phyloP scores from a whole-genome alignment of 2,113 vertebrate genomes.

The Periophthalmodon schlosseri region DNA sequence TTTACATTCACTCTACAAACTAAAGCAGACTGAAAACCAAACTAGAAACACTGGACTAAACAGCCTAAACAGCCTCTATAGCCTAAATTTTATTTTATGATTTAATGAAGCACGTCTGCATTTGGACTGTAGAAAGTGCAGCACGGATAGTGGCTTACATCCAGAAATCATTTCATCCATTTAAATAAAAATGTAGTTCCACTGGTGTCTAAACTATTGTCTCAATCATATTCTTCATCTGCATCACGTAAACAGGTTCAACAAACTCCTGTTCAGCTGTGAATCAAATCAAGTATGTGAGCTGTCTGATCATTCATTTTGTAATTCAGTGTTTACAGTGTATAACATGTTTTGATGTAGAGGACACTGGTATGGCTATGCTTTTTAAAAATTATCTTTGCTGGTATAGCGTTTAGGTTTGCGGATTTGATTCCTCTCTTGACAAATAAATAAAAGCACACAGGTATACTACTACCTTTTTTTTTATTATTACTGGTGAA shows the following conservation, averaged over 20 bases:
- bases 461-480: no score
- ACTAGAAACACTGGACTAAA: constrained; percentile 12
- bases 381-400: no score
- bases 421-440: no score
- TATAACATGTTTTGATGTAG: no score
- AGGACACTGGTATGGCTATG: no score
- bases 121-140: no score
- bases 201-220: constrained; percentile 15
- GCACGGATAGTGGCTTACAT: background rate
- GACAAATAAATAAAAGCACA: no score
- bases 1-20: background rate
- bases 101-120: background rate
- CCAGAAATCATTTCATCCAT: constrained; percentile 20
- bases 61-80: background rate
- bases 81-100: no score
- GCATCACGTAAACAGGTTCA: constrained; percentile 15
- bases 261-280: constrained; percentile 17
- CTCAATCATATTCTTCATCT: constrained; percentile 18
- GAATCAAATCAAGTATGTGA: constrained; percentile 34
- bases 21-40: background rate
- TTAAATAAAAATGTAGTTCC: background rate
- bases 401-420: no score
- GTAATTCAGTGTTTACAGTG: no score
- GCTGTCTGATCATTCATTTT: background rate
- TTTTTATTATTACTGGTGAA: no score